Evolutionary conservation across 2,888 invertebrate genomes (phyloP).

Genomic region (Podotricha telesiphe): DNA sequence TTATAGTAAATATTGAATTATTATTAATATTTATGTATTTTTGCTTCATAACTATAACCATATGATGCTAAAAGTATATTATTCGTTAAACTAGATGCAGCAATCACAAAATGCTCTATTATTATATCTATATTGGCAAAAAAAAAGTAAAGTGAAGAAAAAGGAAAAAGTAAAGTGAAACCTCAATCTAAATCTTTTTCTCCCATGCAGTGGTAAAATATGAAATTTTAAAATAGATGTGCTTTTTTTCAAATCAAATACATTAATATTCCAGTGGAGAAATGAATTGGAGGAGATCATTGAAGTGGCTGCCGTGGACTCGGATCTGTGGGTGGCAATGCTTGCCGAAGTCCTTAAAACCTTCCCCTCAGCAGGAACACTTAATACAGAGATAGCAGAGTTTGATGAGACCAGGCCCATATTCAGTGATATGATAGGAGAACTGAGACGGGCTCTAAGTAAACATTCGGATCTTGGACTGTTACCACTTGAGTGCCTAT

Average conservation of each 20-base stretch:
- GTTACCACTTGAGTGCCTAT: conserved; percentile 97
- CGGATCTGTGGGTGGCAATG: conserved; percentile 99
- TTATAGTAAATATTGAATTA: background rate
- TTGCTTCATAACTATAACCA: background rate
- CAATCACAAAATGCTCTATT: background rate
- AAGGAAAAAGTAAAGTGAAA: too few relatives aligned
- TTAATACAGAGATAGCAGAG: conserved; percentile 94
- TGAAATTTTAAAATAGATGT: background rate
- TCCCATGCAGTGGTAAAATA: background rate
- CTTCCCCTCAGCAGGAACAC: conserved; percentile 93
- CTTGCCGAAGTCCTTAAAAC: conserved; percentile 97
- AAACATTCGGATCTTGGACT: conserved; percentile 94
- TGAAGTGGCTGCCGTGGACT: conserved; percentile 95
- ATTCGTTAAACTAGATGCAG: background rate
- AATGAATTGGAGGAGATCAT: conserved; percentile 96
- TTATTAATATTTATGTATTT: background rate
- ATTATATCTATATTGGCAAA: too few relatives aligned
- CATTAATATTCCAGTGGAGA: conserved; percentile 89
- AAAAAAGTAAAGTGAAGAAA: too few relatives aligned
- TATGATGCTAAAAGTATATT: background rate
- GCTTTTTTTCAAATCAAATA: background rate
- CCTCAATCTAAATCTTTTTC: too few relatives aligned
- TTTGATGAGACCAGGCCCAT: conserved; percentile 95
- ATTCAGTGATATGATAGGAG: conserved; percentile 94
- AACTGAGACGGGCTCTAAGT: conserved; percentile 90